Base-by-base conservation (phyloP, 2,113 vertebrate species). In the Poeciliopsis turrubarensis region DNA sequence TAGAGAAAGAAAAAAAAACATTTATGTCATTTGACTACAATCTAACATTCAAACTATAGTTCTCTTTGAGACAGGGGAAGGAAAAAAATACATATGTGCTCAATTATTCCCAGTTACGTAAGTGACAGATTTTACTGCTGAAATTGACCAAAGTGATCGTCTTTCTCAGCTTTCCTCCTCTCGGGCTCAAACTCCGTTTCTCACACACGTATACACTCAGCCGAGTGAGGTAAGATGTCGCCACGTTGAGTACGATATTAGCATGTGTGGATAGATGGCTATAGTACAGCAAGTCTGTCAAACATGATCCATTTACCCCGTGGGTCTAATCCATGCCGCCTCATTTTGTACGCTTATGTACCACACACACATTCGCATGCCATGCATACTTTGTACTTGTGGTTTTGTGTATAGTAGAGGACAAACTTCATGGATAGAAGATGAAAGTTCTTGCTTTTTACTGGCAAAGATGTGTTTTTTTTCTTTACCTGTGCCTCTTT, bases 261-360 rank as follows among this genome's bases (percentile, higher is more conserved):
- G 88, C 86, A 92, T 87, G 92, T 93, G 92, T 92, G 87, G 92
- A 93, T 87, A 62, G 94, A 93, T 91, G 91, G 85, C 88, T 93
- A 89, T 91, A 90, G 87, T 92, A 85, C 86, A 89, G 89, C 83
- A 57, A 86, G 85, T 86, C 89, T 93, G 92, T 94, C 93, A 93
- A 89, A 94, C 91, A 87, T 90, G 90, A 91, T 89, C 88, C 87
- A 88, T 92, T 94, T 89, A 89, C 89, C 85, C 79, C 81, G 72
- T 80, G 86, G 81, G 83, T 81, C 73, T 89, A 83, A 91, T 91
- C 85, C 90, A 85, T 60, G 84, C 81, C 69, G 88, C 78, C 79
- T 73, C 47, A 65, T 80, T 77, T 89, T 76, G 77, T 66, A 68
- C 73, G 25, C 51, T 11, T n/a, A 25, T n/a, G 22, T 57, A n/a